These are phyloP conservation scores for Stenopsyche tienmushanensis DNA, from an alignment of 1,140 invertebrate species.

Conservation along the genomic window DNA sequence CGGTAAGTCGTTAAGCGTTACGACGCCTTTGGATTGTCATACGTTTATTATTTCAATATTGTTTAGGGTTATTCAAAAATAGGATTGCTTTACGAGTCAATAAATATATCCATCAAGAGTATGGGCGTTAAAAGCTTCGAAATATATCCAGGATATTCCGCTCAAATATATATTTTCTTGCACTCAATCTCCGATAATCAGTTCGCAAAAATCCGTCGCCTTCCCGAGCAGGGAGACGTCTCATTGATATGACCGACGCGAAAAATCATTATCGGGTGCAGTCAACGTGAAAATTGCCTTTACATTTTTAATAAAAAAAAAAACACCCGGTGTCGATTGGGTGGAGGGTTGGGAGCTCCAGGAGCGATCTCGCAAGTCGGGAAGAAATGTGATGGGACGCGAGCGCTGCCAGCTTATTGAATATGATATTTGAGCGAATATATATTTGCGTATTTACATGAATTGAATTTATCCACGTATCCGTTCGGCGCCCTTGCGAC, in stretches of 20 bases:
- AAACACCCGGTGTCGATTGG: constrained; percentile 23
- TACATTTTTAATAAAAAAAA: constrained; percentile 38
- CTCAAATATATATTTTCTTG: too few species aligned
- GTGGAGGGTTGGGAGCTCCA: constrained; percentile 13
- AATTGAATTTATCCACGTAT: background rate
- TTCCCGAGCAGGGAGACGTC: too few species aligned
- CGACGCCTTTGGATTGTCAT: too few species aligned
- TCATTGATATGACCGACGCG: constrained; percentile 27
- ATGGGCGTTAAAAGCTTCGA: too few species aligned
- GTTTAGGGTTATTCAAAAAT: too few species aligned
- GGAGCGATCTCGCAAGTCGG: constrained; percentile 2
- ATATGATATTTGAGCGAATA: constrained; percentile 32
- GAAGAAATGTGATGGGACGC: background rate
- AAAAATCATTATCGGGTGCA: constrained; percentile 41
- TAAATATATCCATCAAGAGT: too few species aligned
- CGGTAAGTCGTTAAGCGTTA: too few species aligned
- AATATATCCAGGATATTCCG: too few species aligned
- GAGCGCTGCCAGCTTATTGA: constrained; percentile 39
- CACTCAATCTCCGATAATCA: too few species aligned
- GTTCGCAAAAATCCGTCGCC: too few species aligned
- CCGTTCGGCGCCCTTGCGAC: background rate
- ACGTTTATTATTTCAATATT: too few species aligned
- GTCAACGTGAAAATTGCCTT: constrained; percentile 41
- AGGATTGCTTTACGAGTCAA: too few species aligned
- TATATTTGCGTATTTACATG: background rate